Base-by-base conservation (phyloP, 2,888 invertebrate species). In the Acronicta aceris region DNA sequence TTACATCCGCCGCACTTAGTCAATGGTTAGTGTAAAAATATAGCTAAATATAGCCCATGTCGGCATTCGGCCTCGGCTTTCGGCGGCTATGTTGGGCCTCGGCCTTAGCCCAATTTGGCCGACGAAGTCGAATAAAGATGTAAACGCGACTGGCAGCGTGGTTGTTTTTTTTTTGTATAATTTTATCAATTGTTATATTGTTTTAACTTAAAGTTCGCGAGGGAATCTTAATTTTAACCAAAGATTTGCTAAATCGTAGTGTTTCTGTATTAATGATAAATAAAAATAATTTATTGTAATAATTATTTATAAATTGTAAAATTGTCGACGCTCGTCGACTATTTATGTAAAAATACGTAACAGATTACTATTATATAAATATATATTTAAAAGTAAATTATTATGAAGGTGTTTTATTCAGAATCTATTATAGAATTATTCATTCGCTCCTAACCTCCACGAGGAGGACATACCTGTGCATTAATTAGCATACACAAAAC, bases 371-470 rank as follows among this genome's bases (percentile, higher is more conserved):
- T 86, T 81, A 90, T 87, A 90, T 86, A 90, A 88, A 88, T 91
- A 91, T 91, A 91, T 91, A 91, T 91, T 91, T 89, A 90, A 89
- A 90, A 90, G 84, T 88, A 89, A 89, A 90, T 89, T 88, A 89
- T 86, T 84, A 79, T 54, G 10, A 41, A 56, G 13, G 43, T 60
- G 74, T 77, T 77, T 77, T 68, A 77, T 78, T 78, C 38, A n/a
- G n/a, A 38, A 38, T 4, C n/a, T 6, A 38, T 6, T 36, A 13
- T 5, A 13, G 3, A 36, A 36, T 36, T 33, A 13, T 36, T 12
- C 13, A 10, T 10, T 12, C 9, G 33, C 12, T 33, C 12, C 12
- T 36, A 13, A 13, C 30, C 10, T 10, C 10, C 8, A 30, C 30
- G 27, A 7, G 27, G 7, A 27, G 5, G 27, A 5, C 27, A 27